phyloP scores from a whole-genome alignment of 1,140 invertebrate genomes.

The Phthorimaea operculella region DNA sequence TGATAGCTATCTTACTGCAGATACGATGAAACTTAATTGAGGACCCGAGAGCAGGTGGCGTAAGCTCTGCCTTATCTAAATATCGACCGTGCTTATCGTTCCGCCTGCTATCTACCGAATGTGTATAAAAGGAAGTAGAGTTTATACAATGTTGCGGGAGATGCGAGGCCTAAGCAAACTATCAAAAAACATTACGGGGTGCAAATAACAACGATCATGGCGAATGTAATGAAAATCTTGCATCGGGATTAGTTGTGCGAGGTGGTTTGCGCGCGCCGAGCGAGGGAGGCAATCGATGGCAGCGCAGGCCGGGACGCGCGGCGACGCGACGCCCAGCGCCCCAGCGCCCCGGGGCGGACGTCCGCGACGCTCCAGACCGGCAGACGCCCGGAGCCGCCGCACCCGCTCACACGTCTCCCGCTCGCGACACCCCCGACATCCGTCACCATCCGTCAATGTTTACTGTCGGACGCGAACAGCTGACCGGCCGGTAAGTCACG shows the following conservation, averaged over 20 bases:
- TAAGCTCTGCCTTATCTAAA: slow-evolving; percentile 4
- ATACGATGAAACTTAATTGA: slow-evolving; percentile 3
- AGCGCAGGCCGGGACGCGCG: slow-evolving; percentile 15
- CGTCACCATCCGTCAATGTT: slow-evolving; percentile 47
- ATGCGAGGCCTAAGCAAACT: slow-evolving; percentile 48
- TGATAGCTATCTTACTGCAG: slow-evolving; percentile 1
- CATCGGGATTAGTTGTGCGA: slow-evolving; percentile 51
- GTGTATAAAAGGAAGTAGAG: too few relatives aligned
- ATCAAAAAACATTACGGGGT: slow-evolving; percentile 66
- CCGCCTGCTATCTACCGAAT: not conserved
- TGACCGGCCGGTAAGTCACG: slow-evolving; percentile 65
- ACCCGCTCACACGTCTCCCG: slow-evolving; percentile 50
- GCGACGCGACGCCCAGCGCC: slow-evolving; percentile 31
- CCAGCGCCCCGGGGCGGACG: slow-evolving; percentile 25
- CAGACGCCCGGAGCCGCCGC: slow-evolving; percentile 62
- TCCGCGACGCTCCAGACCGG: slow-evolving; percentile 53
- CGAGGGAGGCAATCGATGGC: slow-evolving; percentile 60
- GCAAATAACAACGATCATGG: slow-evolving; percentile 65
- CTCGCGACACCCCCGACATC: slow-evolving; percentile 27
- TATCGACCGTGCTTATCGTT: not conserved
- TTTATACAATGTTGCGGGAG: slow-evolving; percentile 1
- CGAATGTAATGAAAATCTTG: slow-evolving; percentile 64
- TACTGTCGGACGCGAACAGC: slow-evolving; percentile 58
- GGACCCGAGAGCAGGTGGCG: slow-evolving; percentile 1
- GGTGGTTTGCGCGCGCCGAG: slow-evolving; percentile 47